These are phyloP conservation scores for Cryptoblepharus egeriae DNA, from an alignment of 2,797 vertebrate genomes.

Conservation along the genomic window DNA sequence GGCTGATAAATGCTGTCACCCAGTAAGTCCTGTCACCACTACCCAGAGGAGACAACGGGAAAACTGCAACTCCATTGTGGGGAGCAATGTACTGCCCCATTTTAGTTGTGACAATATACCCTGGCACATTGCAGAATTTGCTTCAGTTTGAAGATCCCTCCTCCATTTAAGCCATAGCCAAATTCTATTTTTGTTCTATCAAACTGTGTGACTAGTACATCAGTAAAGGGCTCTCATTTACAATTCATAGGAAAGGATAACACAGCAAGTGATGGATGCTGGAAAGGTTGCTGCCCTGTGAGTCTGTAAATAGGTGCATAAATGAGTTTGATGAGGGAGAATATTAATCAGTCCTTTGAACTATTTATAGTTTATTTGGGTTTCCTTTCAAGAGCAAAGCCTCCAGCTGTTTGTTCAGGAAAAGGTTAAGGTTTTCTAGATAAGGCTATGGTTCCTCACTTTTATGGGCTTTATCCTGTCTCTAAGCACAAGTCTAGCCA, in stretches of 20 bases:
- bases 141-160: background rate
- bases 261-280: background rate
- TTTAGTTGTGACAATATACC: too few species aligned
- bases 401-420: constrained; percentile 6
- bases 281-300: background rate
- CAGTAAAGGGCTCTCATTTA: background rate
- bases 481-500: background rate
- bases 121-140: background rate
- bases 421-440: background rate
- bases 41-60: too few species aligned
- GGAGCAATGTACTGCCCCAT: background rate
- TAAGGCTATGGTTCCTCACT: background rate
- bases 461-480: background rate
- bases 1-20: too few species aligned
- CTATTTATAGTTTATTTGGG: constrained; percentile 29
- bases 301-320: background rate
- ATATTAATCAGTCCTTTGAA: constrained; percentile 2
- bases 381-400: constrained; percentile 14
- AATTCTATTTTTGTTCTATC: background rate
- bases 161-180: too few species aligned
- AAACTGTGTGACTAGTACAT: background rate
- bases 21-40: too few species aligned
- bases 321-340: background rate
- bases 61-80: too few species aligned
- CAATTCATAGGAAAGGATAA: background rate